Base-by-base conservation (phyloP, 2,797 vertebrate species). In the Gymnopithys bicolor region DNA sequence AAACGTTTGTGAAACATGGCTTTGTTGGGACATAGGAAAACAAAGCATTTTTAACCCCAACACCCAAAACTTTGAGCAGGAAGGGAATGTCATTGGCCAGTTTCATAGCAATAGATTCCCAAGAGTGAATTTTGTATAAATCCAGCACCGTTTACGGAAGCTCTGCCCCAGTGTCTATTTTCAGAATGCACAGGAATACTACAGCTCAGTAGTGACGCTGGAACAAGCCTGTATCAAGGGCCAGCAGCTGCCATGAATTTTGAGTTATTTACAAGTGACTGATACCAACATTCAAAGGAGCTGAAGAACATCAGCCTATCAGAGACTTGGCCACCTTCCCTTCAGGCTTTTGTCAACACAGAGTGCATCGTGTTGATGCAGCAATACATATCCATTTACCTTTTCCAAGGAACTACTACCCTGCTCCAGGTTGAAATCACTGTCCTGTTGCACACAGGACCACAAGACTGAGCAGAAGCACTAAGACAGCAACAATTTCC, bases 21-120 rank as follows among this genome's bases (percentile, higher is more conserved):
- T 55, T 77, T 78, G 25, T 22, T 41, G 33, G 7, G 49, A 52
- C 14, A 53, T 0, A 51, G 14, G 5, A 51, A 80, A 74, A 53
- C 1, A 3, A 32, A 10, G 22, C 16, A 52, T 60, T 78, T 60
- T 78, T n/a, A 21, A 60, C 27, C 22, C 0, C 0, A 78, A 66
- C 46, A 66, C 22, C 22, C 30, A 53, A 43, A 64, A 30, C 8
- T 62, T 43, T 24, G 21, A 74, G 30, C 23, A 66, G 10, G 76
- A 76, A 56, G 41, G 27, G 13, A 63, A 24, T 1, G 9, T 28
- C 19, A 46, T 6, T 15, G 13, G 22, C 39, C 49, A 37, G 32
- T 25, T 60, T 3, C 37, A 19, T 0, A 5, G 4, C 7, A 41
- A 21, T 9, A 4, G 23, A 23, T 64, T 63, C 25, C 33, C 1